Conservation (phyloP, 1,140 invertebrate genomes). For the Sarcophaga peregrina region DNA sequence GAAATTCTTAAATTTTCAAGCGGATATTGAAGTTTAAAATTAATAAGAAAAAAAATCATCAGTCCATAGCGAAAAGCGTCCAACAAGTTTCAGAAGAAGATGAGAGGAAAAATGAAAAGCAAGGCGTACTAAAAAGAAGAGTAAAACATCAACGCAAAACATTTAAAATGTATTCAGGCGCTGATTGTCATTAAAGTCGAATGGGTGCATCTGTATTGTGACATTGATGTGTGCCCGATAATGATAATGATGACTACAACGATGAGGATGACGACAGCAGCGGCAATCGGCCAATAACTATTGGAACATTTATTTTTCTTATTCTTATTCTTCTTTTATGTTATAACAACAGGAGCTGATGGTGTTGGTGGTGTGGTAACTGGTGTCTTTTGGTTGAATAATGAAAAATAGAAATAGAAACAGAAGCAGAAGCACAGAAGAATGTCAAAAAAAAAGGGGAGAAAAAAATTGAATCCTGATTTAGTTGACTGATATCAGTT, state of each 20-base stretch:
- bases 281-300: conserved; percentile 8
- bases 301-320: not conserved
- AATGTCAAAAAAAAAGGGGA: not conserved
- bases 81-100: no score
- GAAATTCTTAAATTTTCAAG: no score
- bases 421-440: not conserved
- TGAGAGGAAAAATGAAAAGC: no score
- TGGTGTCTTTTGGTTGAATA: not conserved
- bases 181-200: conserved; percentile 19
- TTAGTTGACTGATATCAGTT: not conserved
- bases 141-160: conserved; percentile 21
- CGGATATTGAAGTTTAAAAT: no score
- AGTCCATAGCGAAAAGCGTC: no score
- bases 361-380: not conserved
- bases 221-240: conserved; percentile 21
- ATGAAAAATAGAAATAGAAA: not conserved
- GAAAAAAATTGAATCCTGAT: not conserved
- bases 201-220: not conserved
- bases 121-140: no score
- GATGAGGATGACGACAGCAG: no score
- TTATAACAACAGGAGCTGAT: not conserved
- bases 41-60: no score
- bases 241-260: conserved; percentile 1
- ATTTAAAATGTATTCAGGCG: conserved; percentile 27
- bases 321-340: not conserved